A percentile compares a stretch with the other conserved stretches of the same genome.
phyloP scores from a whole-genome alignment of 1,140 invertebrate genomes.

The Cyrtorhinus lividipennis region DNA sequence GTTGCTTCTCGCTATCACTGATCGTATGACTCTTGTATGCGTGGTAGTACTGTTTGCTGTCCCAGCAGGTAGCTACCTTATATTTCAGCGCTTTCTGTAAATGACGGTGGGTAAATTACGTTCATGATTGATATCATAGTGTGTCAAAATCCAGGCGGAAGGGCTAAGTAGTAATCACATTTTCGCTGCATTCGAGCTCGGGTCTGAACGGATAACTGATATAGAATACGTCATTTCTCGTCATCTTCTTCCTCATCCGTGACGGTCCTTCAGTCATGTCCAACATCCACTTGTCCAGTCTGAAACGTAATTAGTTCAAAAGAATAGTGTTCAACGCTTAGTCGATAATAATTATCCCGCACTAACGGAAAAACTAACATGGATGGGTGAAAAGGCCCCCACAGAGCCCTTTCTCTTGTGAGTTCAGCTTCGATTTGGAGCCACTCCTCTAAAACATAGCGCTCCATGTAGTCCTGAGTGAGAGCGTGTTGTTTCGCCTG shows the following conservation, averaged over 20 bases:
- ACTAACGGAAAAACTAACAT: no score
- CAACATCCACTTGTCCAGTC: constrained; percentile 90
- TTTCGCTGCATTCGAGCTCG: constrained; percentile 49
- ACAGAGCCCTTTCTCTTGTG: constrained; percentile 83
- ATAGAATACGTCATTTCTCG: constrained; percentile 88
- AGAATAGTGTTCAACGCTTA: no score
- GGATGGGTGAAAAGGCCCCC: constrained; percentile 68
- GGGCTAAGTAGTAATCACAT: constrained; percentile 29
- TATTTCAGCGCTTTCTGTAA: constrained; percentile 68
- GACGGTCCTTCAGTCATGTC: constrained; percentile 96
- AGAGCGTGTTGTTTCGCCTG: constrained; percentile 54
- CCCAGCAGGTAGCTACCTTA: constrained; percentile 80
- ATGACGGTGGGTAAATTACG: background rate
- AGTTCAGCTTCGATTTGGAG: constrained; percentile 80
- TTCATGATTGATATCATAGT: background rate
- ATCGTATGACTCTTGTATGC: constrained; percentile 40
- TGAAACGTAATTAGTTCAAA: no score
- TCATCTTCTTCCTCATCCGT: constrained; percentile 93
- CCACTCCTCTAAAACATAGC: constrained; percentile 79
- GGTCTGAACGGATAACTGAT: constrained; percentile 88
- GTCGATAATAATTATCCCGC: no score
- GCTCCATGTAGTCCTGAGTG: constrained; percentile 65
- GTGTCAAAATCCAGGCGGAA: background rate
- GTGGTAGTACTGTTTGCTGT: constrained; percentile 83
- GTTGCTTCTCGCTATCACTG: constrained; percentile 37